These are phyloP conservation scores for Leucoma salicis DNA, from an alignment of 2,888 invertebrate species.

Conservation along the genomic window DNA sequence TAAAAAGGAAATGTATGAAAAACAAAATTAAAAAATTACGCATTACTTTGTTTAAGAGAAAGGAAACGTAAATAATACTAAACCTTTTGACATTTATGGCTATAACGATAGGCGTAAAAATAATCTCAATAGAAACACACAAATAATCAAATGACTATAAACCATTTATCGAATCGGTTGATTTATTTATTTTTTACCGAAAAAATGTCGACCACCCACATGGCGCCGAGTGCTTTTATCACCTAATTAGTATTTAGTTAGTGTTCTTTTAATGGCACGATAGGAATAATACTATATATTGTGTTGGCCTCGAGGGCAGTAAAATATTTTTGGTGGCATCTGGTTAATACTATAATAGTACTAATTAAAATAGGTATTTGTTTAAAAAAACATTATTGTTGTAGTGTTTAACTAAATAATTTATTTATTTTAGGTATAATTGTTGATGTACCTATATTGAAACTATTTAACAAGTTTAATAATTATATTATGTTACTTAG, in stretches of 20 bases:
- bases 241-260: constrained; percentile 26
- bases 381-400: too few species aligned
- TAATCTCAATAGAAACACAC: background rate
- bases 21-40: too few species aligned
- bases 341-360: background rate
- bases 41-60: too few species aligned
- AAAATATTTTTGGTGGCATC: background rate
- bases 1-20: too few species aligned
- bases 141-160: background rate
- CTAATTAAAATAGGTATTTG: background rate
- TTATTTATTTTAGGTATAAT: too few species aligned
- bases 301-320: background rate
- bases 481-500: too few species aligned
- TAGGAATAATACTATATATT: constrained; percentile 1
- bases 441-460: too few species aligned
- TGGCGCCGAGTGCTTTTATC: constrained; percentile 15
- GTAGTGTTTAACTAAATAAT: too few species aligned
- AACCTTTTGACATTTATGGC: too few species aligned
- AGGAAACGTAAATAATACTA: too few species aligned
- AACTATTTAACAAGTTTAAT: too few species aligned
- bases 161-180: background rate
- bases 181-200: constrained; percentile 23
- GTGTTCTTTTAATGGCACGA: constrained; percentile 5
- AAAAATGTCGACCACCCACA: constrained; percentile 21
- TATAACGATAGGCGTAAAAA: background rate